Evolutionary conservation across 1,140 invertebrate genomes (phyloP).

Genomic region (Caenorhabditis elegans): DNA sequence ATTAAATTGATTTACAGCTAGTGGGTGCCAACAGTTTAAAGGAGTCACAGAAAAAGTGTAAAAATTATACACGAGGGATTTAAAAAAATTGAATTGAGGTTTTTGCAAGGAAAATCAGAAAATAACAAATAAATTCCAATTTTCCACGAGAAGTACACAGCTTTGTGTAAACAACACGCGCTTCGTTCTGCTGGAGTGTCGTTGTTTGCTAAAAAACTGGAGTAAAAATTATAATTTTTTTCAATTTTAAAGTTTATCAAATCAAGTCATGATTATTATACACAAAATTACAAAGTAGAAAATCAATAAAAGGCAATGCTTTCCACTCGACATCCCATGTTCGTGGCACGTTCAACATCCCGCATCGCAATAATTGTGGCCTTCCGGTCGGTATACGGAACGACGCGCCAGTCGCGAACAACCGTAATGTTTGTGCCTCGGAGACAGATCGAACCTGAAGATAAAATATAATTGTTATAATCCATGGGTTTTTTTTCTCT

Average conservation of each 20-base stretch:
- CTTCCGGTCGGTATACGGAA: not conserved
- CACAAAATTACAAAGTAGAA: too few species aligned
- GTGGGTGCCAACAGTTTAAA: too few species aligned
- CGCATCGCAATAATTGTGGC: slow-evolving; percentile 14
- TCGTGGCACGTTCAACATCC: not conserved
- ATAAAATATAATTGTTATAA: not conserved
- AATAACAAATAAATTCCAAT: not conserved
- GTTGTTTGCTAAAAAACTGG: too few species aligned
- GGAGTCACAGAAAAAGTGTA: too few species aligned
- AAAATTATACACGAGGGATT: too few species aligned
- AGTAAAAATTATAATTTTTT: too few species aligned
- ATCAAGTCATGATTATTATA: too few species aligned
- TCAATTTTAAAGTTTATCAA: too few species aligned
- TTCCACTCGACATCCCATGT: not conserved
- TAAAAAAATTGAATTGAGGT: too few species aligned
- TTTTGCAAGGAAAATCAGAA: not conserved
- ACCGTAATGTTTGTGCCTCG: slow-evolving; percentile 2
- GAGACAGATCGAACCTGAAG: not conserved
- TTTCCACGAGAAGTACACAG: not conserved
- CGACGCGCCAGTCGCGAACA: slow-evolving; percentile 6
- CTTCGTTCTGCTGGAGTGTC: not conserved
- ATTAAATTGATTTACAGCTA: too few species aligned
- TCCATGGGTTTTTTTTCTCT: not conserved
- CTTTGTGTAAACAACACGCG: not conserved
- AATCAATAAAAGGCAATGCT: not conserved